Evolutionary conservation across 2,113 vertebrate genomes (phyloP).

Genomic region (Callaeas wilsoni): DNA sequence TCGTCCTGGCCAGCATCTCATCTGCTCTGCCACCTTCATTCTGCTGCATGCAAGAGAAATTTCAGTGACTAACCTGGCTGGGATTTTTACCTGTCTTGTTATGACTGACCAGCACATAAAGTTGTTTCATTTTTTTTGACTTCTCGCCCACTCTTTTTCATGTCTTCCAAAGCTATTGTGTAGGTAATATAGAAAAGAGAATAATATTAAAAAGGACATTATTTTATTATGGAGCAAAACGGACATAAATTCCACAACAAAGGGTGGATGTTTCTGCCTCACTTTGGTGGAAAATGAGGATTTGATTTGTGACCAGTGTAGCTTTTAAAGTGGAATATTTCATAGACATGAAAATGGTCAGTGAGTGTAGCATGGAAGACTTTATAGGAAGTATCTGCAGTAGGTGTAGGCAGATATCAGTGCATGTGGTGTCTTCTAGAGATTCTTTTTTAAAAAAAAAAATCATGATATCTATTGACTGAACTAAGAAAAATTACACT

Average conservation of each 20-base stretch:
- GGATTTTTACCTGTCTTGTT: not conserved
- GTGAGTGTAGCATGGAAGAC: not conserved
- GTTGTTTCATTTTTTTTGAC: not conserved
- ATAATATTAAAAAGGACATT: not conserved
- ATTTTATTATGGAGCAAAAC: not conserved
- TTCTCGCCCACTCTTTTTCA: not conserved
- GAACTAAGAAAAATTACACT: not conserved
- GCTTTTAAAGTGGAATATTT: not conserved
- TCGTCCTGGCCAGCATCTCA: not conserved
- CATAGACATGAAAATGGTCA: not conserved
- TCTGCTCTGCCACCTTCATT: not conserved
- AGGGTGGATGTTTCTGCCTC: not conserved
- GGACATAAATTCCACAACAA: not conserved
- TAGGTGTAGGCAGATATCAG: not conserved
- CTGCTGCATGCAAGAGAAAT: not conserved
- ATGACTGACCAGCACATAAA: not conserved
- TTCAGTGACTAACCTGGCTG: not conserved
- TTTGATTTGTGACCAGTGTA: not conserved
- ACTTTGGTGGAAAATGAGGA: not conserved
- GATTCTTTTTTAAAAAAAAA: not conserved
- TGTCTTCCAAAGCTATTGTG: not conserved
- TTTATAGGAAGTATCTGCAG: not conserved
- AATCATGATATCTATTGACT: not conserved
- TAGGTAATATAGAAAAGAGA: not conserved
- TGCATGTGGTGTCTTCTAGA: not conserved